phyloP scores from a whole-genome alignment of 2,113 vertebrate species.

The Equus przewalskii region DNA sequence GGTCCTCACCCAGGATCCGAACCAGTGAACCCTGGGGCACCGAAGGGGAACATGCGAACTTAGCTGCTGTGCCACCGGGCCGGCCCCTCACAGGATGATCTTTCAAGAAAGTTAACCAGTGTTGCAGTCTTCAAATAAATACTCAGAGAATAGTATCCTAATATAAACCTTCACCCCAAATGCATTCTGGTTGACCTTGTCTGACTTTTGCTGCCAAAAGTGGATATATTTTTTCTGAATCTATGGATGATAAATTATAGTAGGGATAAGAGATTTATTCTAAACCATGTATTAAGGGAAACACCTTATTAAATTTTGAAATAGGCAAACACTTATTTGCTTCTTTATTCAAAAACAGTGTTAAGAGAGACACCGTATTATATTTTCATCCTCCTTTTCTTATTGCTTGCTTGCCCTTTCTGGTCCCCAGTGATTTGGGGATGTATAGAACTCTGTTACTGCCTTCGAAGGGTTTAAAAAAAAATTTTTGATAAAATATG shows the following conservation, averaged over 20 bases:
- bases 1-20: too few species aligned
- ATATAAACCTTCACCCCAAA: neutral
- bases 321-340: neutral
- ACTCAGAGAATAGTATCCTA: constrained; percentile 26
- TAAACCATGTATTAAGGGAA: neutral
- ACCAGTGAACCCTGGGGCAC: too few species aligned
- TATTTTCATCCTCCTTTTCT: neutral
- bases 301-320: neutral
- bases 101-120: constrained; percentile 50
- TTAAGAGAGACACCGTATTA: neutral
- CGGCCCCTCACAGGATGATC: neutral
- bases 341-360: neutral
- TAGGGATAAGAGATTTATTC: neutral
- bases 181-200: neutral
- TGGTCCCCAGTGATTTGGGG: neutral
- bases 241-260: neutral
- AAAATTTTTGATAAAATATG: neutral
- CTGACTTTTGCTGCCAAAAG: neutral
- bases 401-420: neutral
- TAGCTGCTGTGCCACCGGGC: too few species aligned
- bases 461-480: neutral
- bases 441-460: neutral
- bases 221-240: neutral
- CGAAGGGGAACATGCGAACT: too few species aligned
- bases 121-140: constrained; percentile 49